Evolutionary conservation across 2,888 invertebrate genomes (phyloP).

Genomic region (Melanostoma mellinum): DNA sequence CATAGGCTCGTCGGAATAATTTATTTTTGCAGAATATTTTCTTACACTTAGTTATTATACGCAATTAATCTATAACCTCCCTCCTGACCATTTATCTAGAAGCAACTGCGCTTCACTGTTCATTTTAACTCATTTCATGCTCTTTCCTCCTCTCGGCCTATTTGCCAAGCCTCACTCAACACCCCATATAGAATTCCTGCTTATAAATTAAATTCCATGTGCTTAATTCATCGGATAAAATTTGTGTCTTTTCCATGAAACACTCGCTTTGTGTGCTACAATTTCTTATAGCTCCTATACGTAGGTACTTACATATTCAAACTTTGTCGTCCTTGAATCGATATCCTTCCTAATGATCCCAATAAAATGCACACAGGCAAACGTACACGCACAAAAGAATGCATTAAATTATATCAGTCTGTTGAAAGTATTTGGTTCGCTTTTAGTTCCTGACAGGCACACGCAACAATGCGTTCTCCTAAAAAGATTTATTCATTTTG

Average conservation of each 20-base stretch:
- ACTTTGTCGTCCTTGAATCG: conserved; percentile 42
- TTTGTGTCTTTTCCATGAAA: conserved; percentile 17
- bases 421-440: conserved; percentile 48
- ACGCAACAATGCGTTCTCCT: conserved; percentile 31
- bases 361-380: conserved; percentile 24
- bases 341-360: conserved; percentile 58
- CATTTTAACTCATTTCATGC: too few species aligned
- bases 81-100: too few species aligned
- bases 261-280: too few species aligned
- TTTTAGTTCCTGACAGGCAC: conserved; percentile 12
- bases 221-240: conserved; percentile 53
- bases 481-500: conserved; percentile 51
- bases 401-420: conserved; percentile 42
- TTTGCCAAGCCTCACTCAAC: too few species aligned
- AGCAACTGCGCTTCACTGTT: too few species aligned
- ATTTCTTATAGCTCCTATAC: too few species aligned
- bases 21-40: too few species aligned
- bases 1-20: too few species aligned
- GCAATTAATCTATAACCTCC: too few species aligned
- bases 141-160: too few species aligned
- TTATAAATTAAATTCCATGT: conserved; percentile 46
- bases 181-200: too few species aligned
- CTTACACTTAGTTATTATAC: too few species aligned
- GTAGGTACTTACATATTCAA: conserved; percentile 17
- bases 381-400: conserved; percentile 29